These are phyloP conservation scores for Piezodorus guildinii DNA, from an alignment of 1,140 invertebrate genomes.

Conservation along the genomic window DNA sequence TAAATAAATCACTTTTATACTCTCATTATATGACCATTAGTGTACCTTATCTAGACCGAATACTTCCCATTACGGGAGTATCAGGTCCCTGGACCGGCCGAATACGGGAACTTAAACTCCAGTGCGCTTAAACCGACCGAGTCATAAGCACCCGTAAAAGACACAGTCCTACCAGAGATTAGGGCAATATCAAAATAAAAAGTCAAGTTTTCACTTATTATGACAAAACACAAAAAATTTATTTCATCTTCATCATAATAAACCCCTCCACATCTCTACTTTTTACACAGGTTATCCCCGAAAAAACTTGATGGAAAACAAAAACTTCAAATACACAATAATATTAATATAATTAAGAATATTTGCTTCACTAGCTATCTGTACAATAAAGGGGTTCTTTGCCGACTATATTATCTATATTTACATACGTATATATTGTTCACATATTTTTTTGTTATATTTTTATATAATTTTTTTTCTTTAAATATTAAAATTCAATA, in stretches of 20 bases:
- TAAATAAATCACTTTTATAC: too few species aligned
- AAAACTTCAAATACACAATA: conserved; percentile 22
- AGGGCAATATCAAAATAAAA: conserved; percentile 20
- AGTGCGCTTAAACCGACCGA: too few species aligned
- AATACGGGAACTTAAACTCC: too few species aligned
- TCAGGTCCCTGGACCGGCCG: too few species aligned
- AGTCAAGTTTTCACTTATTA: conserved; percentile 24
- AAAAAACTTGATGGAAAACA: conserved; percentile 20
- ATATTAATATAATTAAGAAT: conserved; percentile 25
- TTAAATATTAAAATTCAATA: background rate
- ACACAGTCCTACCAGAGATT: too few species aligned
- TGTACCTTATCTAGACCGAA: too few species aligned
- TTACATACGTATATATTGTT: conserved; percentile 17
- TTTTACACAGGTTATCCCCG: conserved; percentile 22
- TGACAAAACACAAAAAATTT: conserved; percentile 29
- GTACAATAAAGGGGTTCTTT: conserved; percentile 21
- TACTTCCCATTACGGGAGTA: too few species aligned
- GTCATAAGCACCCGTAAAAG: too few species aligned
- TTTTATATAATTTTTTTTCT: conserved; percentile 16
- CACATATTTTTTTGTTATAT: conserved; percentile 8
- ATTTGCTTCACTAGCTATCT: conserved; percentile 21
- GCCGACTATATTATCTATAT: conserved; percentile 18
- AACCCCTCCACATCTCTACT: conserved; percentile 24
- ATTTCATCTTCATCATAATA: conserved; percentile 24
- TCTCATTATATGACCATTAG: too few species aligned